phyloP scores from a whole-genome alignment of 2,888 invertebrate species.

The Cantharis flavilabris region DNA sequence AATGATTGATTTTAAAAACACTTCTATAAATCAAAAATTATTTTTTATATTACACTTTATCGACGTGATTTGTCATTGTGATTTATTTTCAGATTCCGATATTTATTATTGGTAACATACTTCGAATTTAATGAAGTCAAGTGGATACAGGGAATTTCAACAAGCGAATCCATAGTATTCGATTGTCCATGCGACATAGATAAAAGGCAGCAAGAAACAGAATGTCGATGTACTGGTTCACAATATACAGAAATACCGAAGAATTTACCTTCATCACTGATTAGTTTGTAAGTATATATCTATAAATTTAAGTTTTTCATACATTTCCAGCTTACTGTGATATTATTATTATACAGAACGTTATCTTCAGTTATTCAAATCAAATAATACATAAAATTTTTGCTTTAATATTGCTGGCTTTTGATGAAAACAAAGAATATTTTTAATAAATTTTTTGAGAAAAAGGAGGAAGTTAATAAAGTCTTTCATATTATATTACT shows the following conservation, averaged over 20 bases:
- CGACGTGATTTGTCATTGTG: not conserved
- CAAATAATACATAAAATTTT: not conserved
- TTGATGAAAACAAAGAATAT: not conserved
- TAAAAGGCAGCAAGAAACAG: conserved; percentile 34
- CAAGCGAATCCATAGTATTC: conserved; percentile 12
- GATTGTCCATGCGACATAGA: conserved; percentile 44
- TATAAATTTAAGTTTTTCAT: not conserved
- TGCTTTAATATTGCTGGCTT: not conserved
- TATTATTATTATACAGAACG: no score
- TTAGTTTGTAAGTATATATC: conserved; percentile 47
- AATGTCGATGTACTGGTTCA: conserved; percentile 47
- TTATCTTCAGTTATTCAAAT: not conserved
- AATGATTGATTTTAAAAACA: not conserved
- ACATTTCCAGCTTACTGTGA: not conserved
- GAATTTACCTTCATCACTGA: conserved; percentile 41
- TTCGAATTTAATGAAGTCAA: conserved; percentile 9
- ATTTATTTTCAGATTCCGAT: conserved; percentile 16
- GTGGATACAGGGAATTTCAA: conserved; percentile 14
- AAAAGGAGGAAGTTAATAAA: no score
- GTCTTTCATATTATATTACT: no score
- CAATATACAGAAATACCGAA: conserved; percentile 45
- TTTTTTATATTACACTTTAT: not conserved
- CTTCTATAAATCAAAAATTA: not conserved
- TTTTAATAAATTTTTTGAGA: not conserved
- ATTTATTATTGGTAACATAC: conserved; percentile 5